These are phyloP conservation scores for Sebastes elongatus DNA, from an alignment of 2,797 vertebrate species.

Conservation along the genomic window DNA sequence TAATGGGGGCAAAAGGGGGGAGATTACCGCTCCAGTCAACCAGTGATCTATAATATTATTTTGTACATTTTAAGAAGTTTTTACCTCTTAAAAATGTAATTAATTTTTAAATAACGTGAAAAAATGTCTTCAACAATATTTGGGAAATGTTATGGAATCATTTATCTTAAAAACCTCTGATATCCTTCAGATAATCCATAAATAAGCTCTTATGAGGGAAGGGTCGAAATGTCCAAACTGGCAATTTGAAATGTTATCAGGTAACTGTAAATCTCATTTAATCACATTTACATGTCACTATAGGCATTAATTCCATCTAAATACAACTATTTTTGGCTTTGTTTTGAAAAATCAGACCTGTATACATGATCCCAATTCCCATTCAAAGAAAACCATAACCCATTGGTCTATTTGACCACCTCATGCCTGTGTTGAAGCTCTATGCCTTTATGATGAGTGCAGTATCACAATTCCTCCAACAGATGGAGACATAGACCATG, in stretches of 20 bases:
- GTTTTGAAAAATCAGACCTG: no score
- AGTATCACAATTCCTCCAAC: neutral
- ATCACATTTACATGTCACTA: no score
- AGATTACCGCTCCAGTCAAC: neutral
- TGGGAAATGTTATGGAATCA: neutral
- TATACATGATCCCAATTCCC: no score
- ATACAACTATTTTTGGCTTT: no score
- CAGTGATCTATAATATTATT: neutral
- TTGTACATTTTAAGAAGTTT: neutral
- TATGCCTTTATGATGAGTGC: neutral
- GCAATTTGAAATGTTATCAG: no score
- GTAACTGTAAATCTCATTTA: no score
- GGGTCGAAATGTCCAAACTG: no score
- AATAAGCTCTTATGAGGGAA: no score
- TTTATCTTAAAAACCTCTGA: neutral
- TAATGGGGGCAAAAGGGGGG: no score
- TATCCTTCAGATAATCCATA: neutral
- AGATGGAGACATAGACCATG: neutral
- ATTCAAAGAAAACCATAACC: no score
- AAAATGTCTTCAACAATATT: neutral
- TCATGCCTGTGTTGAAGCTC: no score
- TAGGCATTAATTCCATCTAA: no score
- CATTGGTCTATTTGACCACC: fast-evolving
- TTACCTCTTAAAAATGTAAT: neutral
- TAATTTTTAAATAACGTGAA: neutral